Percentiles rank a stretch among this genome's conserved stretches.
phyloP scores from a whole-genome alignment of 2,888 invertebrate genomes.

The Melinaea menophilus region DNA sequence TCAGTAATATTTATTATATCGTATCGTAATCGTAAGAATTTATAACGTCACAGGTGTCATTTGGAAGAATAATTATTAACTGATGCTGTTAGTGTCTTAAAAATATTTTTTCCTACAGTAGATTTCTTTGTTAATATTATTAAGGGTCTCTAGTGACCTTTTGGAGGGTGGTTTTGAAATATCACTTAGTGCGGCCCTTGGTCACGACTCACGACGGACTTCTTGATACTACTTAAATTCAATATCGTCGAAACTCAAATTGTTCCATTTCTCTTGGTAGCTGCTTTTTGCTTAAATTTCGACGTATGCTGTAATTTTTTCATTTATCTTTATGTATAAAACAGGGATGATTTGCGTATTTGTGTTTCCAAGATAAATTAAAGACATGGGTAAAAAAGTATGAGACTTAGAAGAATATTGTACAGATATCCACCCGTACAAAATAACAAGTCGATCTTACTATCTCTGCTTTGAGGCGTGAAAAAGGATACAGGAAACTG shows the following conservation, averaged over 20 bases:
- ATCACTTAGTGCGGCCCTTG: conserved; percentile 53
- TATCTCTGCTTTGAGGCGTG: no score
- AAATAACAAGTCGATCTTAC: no score
- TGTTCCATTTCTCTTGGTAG: conserved; percentile 24
- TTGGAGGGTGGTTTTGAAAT: conserved; percentile 48
- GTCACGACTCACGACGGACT: conserved; percentile 30
- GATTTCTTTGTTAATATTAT: conserved; percentile 14
- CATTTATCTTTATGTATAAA: no score
- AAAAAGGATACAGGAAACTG: no score
- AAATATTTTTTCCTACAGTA: not conserved
- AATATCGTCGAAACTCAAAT: conserved; percentile 37
- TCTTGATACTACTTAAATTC: conserved; percentile 53
- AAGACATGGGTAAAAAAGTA: no score
- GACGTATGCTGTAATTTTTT: not conserved
- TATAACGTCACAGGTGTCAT: not conserved
- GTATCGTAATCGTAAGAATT: conserved; percentile 16
- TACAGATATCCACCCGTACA: no score
- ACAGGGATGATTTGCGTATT: no score
- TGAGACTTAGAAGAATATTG: no score
- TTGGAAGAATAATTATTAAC: not conserved
- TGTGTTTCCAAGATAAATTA: no score
- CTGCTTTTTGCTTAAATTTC: conserved; percentile 10
- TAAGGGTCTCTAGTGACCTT: conserved; percentile 41
- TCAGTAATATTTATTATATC: conserved; percentile 26
- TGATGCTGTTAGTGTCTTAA: no score